A percentile compares a stretch with the other conserved stretches of the same genome.
These are phyloP conservation scores for Falco columbarius DNA, from an alignment of 2,797 vertebrate species.

Conservation along the genomic window DNA sequence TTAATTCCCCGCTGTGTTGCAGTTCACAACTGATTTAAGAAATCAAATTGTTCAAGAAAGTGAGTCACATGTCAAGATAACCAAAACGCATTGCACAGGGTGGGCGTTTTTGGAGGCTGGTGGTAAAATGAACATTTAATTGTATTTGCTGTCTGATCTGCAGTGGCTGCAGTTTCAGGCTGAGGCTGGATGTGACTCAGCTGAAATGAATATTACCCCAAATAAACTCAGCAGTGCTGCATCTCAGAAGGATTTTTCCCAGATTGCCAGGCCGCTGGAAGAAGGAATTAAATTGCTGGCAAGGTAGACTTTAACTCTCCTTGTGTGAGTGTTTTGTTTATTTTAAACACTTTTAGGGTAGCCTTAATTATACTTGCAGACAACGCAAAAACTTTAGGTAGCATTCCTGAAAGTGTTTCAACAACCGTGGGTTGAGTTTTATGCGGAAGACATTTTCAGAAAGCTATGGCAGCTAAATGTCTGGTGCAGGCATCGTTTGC, in stretches of 20 bases:
- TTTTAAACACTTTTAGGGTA: background rate
- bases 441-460: background rate
- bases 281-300: background rate
- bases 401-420: background rate
- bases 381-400: background rate
- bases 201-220: background rate
- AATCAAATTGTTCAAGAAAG: background rate
- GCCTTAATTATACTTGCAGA: background rate
- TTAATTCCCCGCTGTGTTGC: background rate
- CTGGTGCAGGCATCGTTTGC: background rate
- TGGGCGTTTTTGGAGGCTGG: fast-evolving
- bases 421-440: background rate
- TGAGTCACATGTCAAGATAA: background rate
- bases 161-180: background rate
- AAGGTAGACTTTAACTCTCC: background rate
- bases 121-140: background rate
- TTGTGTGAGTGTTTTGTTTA: fast-evolving
- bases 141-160: background rate
- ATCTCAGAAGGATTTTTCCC: background rate
- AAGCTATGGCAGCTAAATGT: background rate
- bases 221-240: background rate
- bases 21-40: background rate
- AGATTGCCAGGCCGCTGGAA: background rate
- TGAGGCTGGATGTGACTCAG: background rate
- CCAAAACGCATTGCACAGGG: fast-evolving